Base-by-base conservation (phyloP, 2,888 invertebrate genomes). In the Hydriomena furcata region DNA sequence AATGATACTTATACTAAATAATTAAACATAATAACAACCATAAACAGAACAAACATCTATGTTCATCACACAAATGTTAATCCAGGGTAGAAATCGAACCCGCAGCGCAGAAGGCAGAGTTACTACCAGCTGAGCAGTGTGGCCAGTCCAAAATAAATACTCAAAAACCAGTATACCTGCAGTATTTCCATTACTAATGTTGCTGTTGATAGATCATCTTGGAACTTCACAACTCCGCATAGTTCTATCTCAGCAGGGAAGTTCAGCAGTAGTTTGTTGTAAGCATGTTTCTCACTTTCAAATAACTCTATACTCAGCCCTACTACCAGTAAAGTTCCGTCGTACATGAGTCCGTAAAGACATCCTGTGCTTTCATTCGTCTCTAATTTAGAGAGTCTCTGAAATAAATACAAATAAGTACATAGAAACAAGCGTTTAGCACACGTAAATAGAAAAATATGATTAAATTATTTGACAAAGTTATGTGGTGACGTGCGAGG, bases 221-320 rank as follows among this genome's bases (percentile, higher is more conserved):
- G 93, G 57, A 94, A 92, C 66, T 93, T 93, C 8, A 95, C 91
- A 47, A 94, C 90, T 17, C 96, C 96, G 74, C 95, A 96, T 38
- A 95, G 84, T 81, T 96, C 95, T 52, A 96, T 82, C 77, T 95
- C 95, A 1, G 94, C 93, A 8, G 96, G 95, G 67, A 95, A 92
- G 66, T 93, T 93, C 17, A 94, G 87, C 56, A 93, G 90, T 27
- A 94, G 72, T 57, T 91, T 85, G 28, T 82, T 84, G 57, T 91
- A 86, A n/a, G 84, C 76, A 58, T 85, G 84, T 69, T 90, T 82
- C 71, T 90, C 84, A 83, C 88, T 86, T 42, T 93, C 91, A 66
- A 93, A 91, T 44, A 89, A 87, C 75, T 94, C 94, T 65, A 94
- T 82, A 71, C 94, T 93, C 63, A 95, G 91, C 38, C 94, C 94